These are phyloP conservation scores for Kradibia gibbosae DNA, from an alignment of 1,140 invertebrate species.

Conservation along the genomic window DNA sequence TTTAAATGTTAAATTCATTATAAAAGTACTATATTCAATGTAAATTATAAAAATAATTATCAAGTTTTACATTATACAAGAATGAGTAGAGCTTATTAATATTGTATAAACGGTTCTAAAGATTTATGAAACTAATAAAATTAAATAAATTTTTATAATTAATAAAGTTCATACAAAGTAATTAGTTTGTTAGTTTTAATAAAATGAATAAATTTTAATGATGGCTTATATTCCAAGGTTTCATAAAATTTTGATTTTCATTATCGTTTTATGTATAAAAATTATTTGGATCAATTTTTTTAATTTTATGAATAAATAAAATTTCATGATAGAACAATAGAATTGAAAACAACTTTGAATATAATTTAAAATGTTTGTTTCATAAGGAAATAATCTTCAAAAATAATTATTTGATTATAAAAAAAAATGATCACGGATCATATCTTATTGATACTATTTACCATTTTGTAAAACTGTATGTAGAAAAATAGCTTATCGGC, in stretches of 20 bases:
- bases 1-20: background rate
- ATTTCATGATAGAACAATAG: too few relatives aligned
- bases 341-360: too few relatives aligned
- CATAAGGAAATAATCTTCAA: too few relatives aligned
- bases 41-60: conserved; percentile 22
- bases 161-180: too few relatives aligned
- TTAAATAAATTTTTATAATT: background rate
- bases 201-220: background rate
- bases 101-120: background rate
- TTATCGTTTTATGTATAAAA: background rate
- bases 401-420: background rate
- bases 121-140: background rate
- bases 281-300: background rate
- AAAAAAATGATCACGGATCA: background rate
- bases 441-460: background rate
- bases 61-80: background rate
- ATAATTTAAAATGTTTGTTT: too few relatives aligned
- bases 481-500: conserved; percentile 7
- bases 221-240: background rate
- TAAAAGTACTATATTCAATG: background rate
- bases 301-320: too few relatives aligned
- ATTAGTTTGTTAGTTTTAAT: background rate
- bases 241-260: background rate
- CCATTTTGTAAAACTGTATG: background rate
- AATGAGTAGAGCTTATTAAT: background rate